These are phyloP conservation scores for Sapayoa aenigma DNA, from an alignment of 2,113 vertebrate species.

Conservation along the genomic window DNA sequence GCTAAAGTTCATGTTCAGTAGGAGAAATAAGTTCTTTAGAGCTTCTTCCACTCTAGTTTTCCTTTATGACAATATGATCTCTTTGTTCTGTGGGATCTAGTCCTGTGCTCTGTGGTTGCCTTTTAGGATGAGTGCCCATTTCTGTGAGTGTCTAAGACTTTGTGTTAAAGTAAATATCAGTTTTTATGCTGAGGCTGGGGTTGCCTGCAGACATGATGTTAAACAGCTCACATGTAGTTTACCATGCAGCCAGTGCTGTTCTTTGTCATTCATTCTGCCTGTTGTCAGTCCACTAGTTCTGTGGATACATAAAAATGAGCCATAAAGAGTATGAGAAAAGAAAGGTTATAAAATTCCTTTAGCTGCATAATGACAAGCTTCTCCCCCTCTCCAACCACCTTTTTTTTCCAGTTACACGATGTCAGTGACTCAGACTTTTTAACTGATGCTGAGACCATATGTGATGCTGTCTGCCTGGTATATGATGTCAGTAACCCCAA, in stretches of 20 bases:
- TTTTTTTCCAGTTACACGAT: conserved; percentile 85
- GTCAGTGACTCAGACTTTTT: conserved; percentile 89
- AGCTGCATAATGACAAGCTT: neutral
- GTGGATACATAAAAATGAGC: neutral
- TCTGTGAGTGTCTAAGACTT: neutral
- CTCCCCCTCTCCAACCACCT: neutral
- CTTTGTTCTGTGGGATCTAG: neutral
- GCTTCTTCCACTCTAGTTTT: neutral
- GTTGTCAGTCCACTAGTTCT: neutral
- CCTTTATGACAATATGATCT: neutral
- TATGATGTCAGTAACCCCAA: conserved; percentile 90
- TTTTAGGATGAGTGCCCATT: neutral
- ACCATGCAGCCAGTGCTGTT: neutral
- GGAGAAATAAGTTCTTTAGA: neutral
- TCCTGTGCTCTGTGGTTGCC: neutral
- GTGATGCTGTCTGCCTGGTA: conserved; percentile 92
- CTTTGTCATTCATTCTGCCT: neutral
- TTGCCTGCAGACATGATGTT: neutral
- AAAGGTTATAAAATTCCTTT: neutral
- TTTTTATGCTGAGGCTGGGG: neutral
- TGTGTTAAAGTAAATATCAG: neutral
- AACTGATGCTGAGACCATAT: conserved; percentile 85
- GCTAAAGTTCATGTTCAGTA: neutral
- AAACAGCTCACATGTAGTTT: neutral
- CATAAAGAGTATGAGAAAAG: neutral